These are phyloP conservation scores for Holcopasites calliopsidis DNA, from an alignment of 1,140 invertebrate genomes.

Conservation along the genomic window DNA sequence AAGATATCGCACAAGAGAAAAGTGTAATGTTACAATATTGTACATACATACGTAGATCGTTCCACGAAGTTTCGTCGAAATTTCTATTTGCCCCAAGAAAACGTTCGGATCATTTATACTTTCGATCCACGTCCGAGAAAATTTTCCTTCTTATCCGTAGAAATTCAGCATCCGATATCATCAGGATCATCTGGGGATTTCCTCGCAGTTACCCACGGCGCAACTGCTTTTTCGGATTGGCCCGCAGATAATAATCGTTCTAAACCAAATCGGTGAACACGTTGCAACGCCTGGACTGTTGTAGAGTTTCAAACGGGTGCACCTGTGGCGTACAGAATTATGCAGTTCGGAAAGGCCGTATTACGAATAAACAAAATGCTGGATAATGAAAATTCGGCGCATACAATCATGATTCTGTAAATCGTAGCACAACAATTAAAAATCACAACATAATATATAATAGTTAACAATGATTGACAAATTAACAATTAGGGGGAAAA, in stretches of 20 bases:
- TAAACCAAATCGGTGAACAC: background rate
- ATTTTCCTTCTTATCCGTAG: conserved; percentile 20
- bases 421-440: too few relatives aligned
- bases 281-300: background rate
- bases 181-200: background rate
- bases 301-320: background rate
- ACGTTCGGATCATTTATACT: background rate
- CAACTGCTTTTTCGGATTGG: background rate
- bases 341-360: too few relatives aligned
- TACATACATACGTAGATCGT: background rate
- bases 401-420: too few relatives aligned
- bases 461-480: too few relatives aligned
- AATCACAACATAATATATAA: too few relatives aligned
- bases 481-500: too few relatives aligned
- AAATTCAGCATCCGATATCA: conserved; percentile 30
- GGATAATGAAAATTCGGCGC: too few relatives aligned
- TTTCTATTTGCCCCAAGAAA: conserved; percentile 1
- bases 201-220: background rate
- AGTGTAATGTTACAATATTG: too few relatives aligned
- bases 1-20: background rate
- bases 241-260: conserved; percentile 20
- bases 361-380: too few relatives aligned
- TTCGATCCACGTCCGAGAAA: conserved; percentile 10
- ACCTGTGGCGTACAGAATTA: too few relatives aligned
- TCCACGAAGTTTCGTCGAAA: background rate